Evolutionary conservation across 2,113 vertebrate genomes (phyloP).

Genomic region (Origma solitaria): DNA sequence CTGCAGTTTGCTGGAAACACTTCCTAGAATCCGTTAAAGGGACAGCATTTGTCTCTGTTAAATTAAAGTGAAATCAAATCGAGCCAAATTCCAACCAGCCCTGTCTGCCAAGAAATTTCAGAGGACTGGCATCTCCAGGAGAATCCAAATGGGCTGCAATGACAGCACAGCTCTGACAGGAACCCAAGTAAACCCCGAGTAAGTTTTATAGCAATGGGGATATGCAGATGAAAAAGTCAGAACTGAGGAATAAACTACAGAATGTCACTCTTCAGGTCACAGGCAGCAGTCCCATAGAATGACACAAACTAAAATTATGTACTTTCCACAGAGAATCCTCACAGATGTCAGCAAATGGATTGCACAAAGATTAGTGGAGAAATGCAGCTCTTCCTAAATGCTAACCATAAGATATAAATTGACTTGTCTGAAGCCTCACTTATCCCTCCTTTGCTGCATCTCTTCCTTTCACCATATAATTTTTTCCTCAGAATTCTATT

Average conservation of each 20-base stretch:
- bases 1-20: not conserved
- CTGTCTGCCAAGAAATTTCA: not conserved
- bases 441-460: not conserved
- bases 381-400: not conserved
- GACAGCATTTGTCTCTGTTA: not conserved
- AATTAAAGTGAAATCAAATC: not conserved
- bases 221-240: not conserved
- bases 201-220: not conserved
- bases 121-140: not conserved
- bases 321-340: not conserved
- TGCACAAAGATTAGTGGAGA: not conserved
- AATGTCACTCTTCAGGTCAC: not conserved
- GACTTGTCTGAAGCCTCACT: not conserved
- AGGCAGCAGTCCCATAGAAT: not conserved
- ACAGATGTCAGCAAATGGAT: not conserved
- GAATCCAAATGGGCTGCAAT: not conserved
- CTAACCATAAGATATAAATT: not conserved
- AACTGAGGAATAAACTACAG: not conserved
- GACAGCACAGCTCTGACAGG: not conserved
- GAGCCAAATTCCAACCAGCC: not conserved
- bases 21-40: not conserved
- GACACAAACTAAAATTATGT: not conserved
- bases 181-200: not conserved
- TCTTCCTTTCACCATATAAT: not conserved
- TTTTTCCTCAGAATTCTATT: not conserved